Evolutionary conservation across 2,113 vertebrate genomes (phyloP), one percentile per base, ranked within the genome.

Genomic region (Oncorhynchus nerka): DNA sequence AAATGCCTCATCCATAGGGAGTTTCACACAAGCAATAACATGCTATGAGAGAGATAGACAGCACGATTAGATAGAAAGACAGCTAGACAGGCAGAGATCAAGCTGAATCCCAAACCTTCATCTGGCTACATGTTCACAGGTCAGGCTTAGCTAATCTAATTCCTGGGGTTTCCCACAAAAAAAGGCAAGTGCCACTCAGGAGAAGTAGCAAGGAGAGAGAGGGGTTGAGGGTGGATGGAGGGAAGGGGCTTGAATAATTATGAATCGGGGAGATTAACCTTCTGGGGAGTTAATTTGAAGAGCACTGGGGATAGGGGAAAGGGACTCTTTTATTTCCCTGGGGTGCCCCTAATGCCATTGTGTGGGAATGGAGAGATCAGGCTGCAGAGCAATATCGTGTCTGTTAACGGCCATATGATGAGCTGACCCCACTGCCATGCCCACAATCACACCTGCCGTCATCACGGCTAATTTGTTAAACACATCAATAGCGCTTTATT

Each of bases 261-360:
- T 93, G 89, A 94, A 93, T 91, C 90, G 88, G 83, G 89, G 84
- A 91, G 89, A 89, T 92, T 94, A 93, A 93, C 92, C 91, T 93
- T 93, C 90, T 86, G 88, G 92, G 88, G 90, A 94, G 91, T 94
- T 95, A 92, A 95, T 95, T 93, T 94, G 88, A 94, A 90, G 90
- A 91, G 90, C 87, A 84, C 86, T 88, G 88, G 86, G 89, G 86
- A 90, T 81, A 86, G 87, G 84, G 85, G 87, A 85, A 77, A 84
- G 89, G 86, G 88, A 88, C 85, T 92, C 93, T 93, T 88, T 95
- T 94, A 94, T 94, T 95, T 94, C 93, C 93, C 93, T 88, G 84
- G 93, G 91, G 93, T 90, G 86, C 90, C 90, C 86, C 89, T 91
- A 90, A 91, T 91, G 87, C 90, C 91, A 93, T 92, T 93, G 92